phyloP scores from a whole-genome alignment of 1,140 invertebrate genomes.

The Triops cancriformis region DNA sequence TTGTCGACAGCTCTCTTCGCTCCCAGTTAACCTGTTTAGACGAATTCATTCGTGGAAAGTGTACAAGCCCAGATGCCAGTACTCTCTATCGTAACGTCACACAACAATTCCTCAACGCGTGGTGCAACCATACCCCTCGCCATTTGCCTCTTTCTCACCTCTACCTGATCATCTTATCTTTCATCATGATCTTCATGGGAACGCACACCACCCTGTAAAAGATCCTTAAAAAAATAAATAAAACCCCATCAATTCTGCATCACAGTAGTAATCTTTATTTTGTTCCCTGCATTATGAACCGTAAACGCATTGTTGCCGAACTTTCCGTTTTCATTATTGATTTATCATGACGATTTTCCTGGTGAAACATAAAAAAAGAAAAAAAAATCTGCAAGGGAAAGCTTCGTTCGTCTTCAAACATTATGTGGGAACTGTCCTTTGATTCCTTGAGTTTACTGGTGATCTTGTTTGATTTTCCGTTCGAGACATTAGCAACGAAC shows the following conservation, averaged over 20 bases:
- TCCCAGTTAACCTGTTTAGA: constrained; percentile 1
- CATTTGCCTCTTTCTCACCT: background rate
- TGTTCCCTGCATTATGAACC: background rate
- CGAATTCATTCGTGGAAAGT: background rate
- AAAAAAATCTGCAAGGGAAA: background rate
- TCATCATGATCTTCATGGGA: background rate
- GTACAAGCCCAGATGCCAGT: background rate
- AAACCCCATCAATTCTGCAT: background rate
- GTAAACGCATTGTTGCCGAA: background rate
- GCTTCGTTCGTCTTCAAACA: background rate
- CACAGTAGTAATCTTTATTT: constrained; percentile 4
- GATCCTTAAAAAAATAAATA: too few relatives aligned
- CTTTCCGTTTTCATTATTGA: background rate
- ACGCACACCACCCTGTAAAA: background rate
- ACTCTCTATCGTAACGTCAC: constrained; percentile 1
- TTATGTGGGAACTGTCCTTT: background rate
- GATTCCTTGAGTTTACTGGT: background rate
- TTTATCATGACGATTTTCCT: background rate
- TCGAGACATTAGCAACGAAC: background rate
- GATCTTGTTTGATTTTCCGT: background rate
- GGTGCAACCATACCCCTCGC: constrained; percentile 4
- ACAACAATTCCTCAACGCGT: background rate
- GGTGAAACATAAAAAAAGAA: background rate
- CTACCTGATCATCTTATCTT: background rate
- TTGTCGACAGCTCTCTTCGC: background rate